Evolutionary conservation across 2,113 vertebrate genomes (phyloP), one percentile per base, ranked within the genome.

Genomic region (Phainopepla nitens): DNA sequence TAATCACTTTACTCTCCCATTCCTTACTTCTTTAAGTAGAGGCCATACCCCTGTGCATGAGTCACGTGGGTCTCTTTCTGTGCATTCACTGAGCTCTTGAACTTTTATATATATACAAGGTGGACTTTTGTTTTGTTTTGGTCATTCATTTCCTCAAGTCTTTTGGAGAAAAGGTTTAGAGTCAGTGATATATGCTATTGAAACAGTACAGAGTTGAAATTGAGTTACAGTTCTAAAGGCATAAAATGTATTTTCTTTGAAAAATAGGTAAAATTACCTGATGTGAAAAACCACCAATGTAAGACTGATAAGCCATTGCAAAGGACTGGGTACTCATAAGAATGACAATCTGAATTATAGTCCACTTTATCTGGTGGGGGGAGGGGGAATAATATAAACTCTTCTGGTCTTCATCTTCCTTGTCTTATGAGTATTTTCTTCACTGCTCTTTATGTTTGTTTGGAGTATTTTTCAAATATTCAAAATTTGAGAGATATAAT

Each of bases 311-410:
- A 0, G 2, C 13, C 39, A 4, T 83, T 72, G 64, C 49, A 90
- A 84, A 91, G 51, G 31, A 72, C 5, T 0, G 2, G 5, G 9
- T 79, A 28, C 49, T 15, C 10, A 3, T 44, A 31, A 47, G 18
- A 57, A 9, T 69, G 23, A 10, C 36, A 58, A 58, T 8, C 58
- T n/a, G 20, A 19, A 13, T 69, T 83, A 57, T 6, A 62, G 23
- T 35, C 11, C 21, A 3, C 44, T 72, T 92, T 62, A 13, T 70
- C 9, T 21, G 24, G 9, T 4, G 0, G 2, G 13, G 6, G 1
- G 5, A 1, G 4, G 6, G 12, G 10, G 24, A 24, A 13, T 33
- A 66, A 39, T 42, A 49, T 44, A 44, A 82, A 25, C 4, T 53
- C 0, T 82, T 18, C 27, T 82, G 13, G 18, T 70, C 17, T 87